Evolutionary conservation across 2,113 vertebrate genomes (phyloP), one percentile per base, ranked within the genome.

Genomic region (Myodes glareolus): DNA sequence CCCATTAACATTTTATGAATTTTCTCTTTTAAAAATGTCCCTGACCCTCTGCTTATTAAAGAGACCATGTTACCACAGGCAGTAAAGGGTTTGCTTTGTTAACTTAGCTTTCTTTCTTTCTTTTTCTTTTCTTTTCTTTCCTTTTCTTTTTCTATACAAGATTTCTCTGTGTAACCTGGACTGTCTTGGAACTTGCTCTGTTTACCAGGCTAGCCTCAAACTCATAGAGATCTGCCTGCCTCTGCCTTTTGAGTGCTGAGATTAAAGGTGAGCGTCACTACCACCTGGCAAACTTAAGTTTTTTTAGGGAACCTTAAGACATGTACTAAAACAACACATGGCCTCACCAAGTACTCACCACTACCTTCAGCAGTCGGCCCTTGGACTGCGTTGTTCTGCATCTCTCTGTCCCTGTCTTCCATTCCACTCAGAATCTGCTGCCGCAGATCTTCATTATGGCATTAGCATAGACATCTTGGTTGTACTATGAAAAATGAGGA

Each of bases 281-380:
- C 36, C 36, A 21, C 70, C 70, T 39, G 36, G 70, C 36, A 39
- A 72, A 21, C 70, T 21, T n/a, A 21, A 72, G 50, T 45, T 90
- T 86, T 31, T 25, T 73, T 55, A 36, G 7, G 55, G 63, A 88
- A 88, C 67, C 45, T 84, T 47, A 39, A 58, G 21, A 82, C 36
- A 61, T 39, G 52, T 7, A 8, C 19, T 63, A 5, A 58, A 27
- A 1, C n/a, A 72, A 8, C 58, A 7, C 0, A 0, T 58, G 5
- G 19, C 19, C 33, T 42, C 65, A 8, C 29, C 68, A 39, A 13
- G 33, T 52, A n/a, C 36, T 61, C 27, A 42, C 25, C 25, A 21
- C 36, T 3, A 7, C 50, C 52, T 23, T 33, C n/a, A 76, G 50
- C 52, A 73, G 70, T 7, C 16, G 31, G 52, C 70, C 33, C 17